These are phyloP conservation scores for Thalassophryne amazonica DNA, from an alignment of 2,797 vertebrate species.

Conservation along the genomic window DNA sequence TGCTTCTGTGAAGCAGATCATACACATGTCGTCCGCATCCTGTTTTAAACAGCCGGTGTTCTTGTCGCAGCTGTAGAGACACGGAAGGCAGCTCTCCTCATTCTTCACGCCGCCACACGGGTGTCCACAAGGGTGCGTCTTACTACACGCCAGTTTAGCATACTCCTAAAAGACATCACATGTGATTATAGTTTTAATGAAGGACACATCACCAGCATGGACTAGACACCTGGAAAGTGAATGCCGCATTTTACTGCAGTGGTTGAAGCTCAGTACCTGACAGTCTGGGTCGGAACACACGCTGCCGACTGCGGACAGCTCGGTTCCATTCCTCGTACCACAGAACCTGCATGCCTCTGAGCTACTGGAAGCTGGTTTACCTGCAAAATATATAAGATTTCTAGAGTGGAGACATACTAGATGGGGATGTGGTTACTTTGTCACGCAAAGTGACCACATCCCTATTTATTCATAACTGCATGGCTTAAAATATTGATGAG, in stretches of 20 bases:
- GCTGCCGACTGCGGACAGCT: slow-evolving; percentile 95
- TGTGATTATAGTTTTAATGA: too few relatives aligned
- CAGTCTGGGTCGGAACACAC: slow-evolving; percentile 97
- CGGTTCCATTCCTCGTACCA: slow-evolving; percentile 93
- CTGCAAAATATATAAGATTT: slow-evolving; percentile 59
- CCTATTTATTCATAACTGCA: too few relatives aligned
- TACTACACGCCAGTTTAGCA: slow-evolving; percentile 94
- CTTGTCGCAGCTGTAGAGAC: slow-evolving; percentile 95
- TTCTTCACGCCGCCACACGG: slow-evolving; percentile 96
- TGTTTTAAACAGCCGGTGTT: slow-evolving; percentile 89
- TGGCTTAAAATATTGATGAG: too few relatives aligned
- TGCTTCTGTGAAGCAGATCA: slow-evolving; percentile 99
- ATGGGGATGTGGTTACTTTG: too few relatives aligned
- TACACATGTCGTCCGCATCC: slow-evolving; percentile 99
- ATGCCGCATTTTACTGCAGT: neutral
- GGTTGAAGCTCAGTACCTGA: slow-evolving; percentile 77
- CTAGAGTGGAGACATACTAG: neutral
- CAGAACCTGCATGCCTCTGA: slow-evolving; percentile 97
- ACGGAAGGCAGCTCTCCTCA: slow-evolving; percentile 92
- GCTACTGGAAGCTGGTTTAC: slow-evolving; percentile 95
- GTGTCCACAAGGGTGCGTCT: slow-evolving; percentile 94
- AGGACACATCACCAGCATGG: too few relatives aligned
- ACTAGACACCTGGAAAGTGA: neutral
- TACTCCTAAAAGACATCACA: slow-evolving; percentile 82
- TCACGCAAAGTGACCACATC: too few relatives aligned